Evolutionary conservation across 2,113 vertebrate species (phyloP), one percentile per base, ranked within the genome.

Genomic region (Origma solitaria): DNA sequence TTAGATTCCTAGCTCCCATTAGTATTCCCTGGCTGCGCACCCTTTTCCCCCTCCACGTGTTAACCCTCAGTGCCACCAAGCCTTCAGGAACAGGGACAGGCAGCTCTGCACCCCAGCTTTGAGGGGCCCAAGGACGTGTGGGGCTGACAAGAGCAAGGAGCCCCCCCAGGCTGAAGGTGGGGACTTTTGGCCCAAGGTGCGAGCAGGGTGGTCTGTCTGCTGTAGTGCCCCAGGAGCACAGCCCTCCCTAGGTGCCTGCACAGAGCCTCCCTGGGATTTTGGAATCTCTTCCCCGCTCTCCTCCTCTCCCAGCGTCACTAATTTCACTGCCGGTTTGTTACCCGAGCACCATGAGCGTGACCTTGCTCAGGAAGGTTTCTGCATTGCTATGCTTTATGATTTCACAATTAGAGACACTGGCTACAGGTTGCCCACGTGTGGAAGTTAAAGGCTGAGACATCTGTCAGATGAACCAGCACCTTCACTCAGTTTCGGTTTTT

Each of bases 351-450:
- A 2, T 3, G 90, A 81, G 76, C 30, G 3, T 88, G 94, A 92
- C 95, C 93, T 92, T 94, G 93, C 90, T 72, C 4, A 27, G 82
- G 88, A 35, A 60, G 81, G 80, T 50, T 77, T 96, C 94, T 96
- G 92, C 95, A 79, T 90, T 70, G 88, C 91, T 95, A 28, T 83
- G 96, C 88, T 37, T 40, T 47, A 45, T 35, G 93, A 82, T 94
- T 95, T 51, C 95, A 90, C 95, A 92, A 73, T 91, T 95, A 92
- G 92, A 66, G 71, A 47, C 37, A 10, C 86, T 20, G 49, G 77
- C 88, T 83, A 40, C 61, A 20, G 70, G 76, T 95, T 65, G n/a
- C 80, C 82, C 54, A 4, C 7, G 6, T 65, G 87, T 75, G 85
- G 92, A 82, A 90, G 90, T 87, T 77, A 45, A 61, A 64, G 24